These are phyloP conservation scores for Macaria notata DNA, from an alignment of 2,888 invertebrate genomes.

Conservation along the genomic window DNA sequence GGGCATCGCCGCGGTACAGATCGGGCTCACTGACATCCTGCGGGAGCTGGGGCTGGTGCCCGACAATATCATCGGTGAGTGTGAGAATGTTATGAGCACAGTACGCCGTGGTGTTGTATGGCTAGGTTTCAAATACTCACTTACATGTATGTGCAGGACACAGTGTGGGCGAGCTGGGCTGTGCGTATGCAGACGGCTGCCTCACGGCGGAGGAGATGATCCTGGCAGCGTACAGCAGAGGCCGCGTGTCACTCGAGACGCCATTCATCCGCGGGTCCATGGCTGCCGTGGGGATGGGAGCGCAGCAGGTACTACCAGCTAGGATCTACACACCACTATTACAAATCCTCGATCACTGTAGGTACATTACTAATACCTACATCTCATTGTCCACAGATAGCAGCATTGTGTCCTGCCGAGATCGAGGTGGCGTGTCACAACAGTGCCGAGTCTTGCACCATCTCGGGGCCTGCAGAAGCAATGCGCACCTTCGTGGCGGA, in stretches of 20 bases:
- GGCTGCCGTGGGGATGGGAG: slow-evolving; percentile 91
- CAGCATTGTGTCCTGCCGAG: too few species aligned
- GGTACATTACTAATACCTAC: too few species aligned
- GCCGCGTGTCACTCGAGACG: slow-evolving; percentile 85
- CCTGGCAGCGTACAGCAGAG: slow-evolving; percentile 89
- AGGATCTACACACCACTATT: too few species aligned
- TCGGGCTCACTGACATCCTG: slow-evolving; percentile 59
- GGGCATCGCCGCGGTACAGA: slow-evolving; percentile 86
- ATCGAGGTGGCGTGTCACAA: too few species aligned
- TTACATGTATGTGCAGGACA: slow-evolving; percentile 38
- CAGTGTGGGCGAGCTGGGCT: slow-evolving; percentile 92
- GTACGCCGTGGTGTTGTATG: too few species aligned
- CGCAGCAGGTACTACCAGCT: slow-evolving; percentile 44
- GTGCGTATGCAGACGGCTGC: slow-evolving; percentile 95
- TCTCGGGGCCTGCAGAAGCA: too few species aligned
- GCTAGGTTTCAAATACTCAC: background rate
- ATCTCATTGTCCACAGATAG: too few species aligned
- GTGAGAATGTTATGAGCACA: too few species aligned
- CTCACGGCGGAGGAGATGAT: slow-evolving; percentile 91
- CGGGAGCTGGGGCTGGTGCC: slow-evolving; percentile 38
- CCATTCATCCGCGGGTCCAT: slow-evolving; percentile 88
- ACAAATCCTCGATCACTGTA: too few species aligned
- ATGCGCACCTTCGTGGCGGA: too few species aligned
- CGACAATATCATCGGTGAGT: slow-evolving; percentile 34
- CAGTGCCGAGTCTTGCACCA: too few species aligned